Base-by-base conservation (phyloP, 2,797 vertebrate genomes). In the Girardinus metallicus region DNA sequence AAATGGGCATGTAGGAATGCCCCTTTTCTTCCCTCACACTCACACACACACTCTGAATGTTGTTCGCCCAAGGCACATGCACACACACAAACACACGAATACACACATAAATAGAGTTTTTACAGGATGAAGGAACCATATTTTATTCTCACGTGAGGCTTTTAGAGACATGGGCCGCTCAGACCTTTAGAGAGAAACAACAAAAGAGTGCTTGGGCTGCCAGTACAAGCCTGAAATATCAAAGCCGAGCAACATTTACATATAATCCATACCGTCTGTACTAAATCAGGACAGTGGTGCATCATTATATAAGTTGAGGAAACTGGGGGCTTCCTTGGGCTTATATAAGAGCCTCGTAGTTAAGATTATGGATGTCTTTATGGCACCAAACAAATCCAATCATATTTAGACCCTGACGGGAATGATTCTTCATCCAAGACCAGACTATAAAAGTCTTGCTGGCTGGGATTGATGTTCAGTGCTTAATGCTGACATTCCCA, bases 281-380 rank as follows among this genome's bases (percentile, higher is more conserved):
- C 78, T 82, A 85, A 86, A 89, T 84, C 83, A 79, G 82, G 75
- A 74, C 43, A 66, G 68, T 90, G 90, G 73, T 85, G 91, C 93
- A 92, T 77, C 91, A 90, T 94, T 93, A 94, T 92, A 90, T 94
- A 95, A 93, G 86, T 49, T 90, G 89, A 2, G 87, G 79, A 83
- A 91, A 88, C 87, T 77, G 81, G 86, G 83, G 74, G 80, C 83
- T 76, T 79, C 80, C 75, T 60, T 57, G 39, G 75, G 80, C 87
- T 92, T 92, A 87, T 90, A 85, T 92, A 93, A 92, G 85, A 51
- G 44, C 72, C 74, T 85, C 34, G 77, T 62, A 66, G 80, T 75
- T 76, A 49, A 83, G 82, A 39, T 78, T 88, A 84, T 80, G 36
- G 83, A 84, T 57, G 81, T 74, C 68, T 84, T 85, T 77, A 82